These are phyloP conservation scores for Neosilurus mollespiculum DNA, from an alignment of 2,797 vertebrate species.

Conservation along the genomic window DNA sequence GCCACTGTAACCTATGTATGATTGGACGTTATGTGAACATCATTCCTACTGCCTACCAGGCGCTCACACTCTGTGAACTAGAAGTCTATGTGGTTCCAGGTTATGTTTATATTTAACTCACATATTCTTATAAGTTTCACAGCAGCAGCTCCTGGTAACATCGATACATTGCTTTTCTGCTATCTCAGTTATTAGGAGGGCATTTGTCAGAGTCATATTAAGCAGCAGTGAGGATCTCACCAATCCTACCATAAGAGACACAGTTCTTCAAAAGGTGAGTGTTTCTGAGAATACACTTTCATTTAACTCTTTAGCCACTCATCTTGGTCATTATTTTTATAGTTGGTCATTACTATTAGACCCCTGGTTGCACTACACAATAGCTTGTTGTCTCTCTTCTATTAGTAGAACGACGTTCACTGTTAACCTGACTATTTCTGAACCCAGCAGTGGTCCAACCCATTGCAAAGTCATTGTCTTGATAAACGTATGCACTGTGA, in stretches of 20 bases:
- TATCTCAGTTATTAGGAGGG: background rate
- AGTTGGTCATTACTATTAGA: too few relatives aligned
- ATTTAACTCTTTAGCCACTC: background rate
- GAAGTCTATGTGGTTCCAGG: background rate
- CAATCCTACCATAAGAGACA: background rate
- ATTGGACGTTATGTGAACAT: slow-evolving; percentile 33
- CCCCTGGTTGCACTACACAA: too few relatives aligned
- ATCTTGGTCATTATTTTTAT: background rate
- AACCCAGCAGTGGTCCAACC: too few relatives aligned
- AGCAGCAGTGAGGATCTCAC: background rate
- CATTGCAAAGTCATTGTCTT: too few relatives aligned
- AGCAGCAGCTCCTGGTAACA: background rate
- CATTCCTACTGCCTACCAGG: background rate
- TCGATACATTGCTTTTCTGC: background rate
- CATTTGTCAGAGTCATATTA: slow-evolving; percentile 4
- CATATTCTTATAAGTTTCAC: background rate
- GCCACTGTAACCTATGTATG: slow-evolving; percentile 8
- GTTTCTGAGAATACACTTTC: background rate
- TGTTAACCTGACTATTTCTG: background rate
- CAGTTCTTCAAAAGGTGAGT: slow-evolving; percentile 17
- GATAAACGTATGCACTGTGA: too few relatives aligned
- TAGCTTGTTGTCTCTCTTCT: background rate
- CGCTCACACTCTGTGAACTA: slow-evolving; percentile 26
- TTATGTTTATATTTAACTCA: background rate
- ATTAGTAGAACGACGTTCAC: background rate